These are phyloP conservation scores for Contarinia nasturtii DNA, from an alignment of 1,140 invertebrate genomes.

Conservation along the genomic window DNA sequence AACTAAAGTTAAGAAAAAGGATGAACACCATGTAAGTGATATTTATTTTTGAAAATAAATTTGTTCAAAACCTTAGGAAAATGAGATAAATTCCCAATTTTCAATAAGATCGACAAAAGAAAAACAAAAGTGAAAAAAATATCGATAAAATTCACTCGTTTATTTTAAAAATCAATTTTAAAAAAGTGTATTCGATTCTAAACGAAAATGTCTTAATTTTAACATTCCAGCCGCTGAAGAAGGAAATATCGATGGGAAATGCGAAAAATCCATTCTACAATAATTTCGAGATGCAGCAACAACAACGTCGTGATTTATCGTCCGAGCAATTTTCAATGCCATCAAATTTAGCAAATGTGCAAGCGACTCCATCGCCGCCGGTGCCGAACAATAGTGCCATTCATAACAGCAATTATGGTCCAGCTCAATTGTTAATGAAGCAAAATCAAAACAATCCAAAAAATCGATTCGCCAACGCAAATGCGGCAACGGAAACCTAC, in stretches of 20 bases:
- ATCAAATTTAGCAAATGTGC: background rate
- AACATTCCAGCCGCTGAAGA: no score
- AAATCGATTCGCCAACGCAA: slow-evolving; percentile 14
- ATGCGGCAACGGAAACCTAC: slow-evolving; percentile 6
- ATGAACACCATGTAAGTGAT: slow-evolving; percentile 19
- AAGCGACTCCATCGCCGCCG: background rate
- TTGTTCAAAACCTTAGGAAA: no score
- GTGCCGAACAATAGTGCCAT: background rate
- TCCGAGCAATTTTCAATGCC: background rate
- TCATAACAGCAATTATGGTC: slow-evolving; percentile 5
- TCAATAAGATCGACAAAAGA: background rate
- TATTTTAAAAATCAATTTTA: no score
- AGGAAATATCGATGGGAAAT: no score
- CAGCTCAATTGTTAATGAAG: slow-evolving; percentile 7
- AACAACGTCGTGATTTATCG: slow-evolving; percentile 7
- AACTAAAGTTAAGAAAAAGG: slow-evolving; percentile 23
- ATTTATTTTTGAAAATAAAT: no score
- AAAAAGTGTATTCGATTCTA: no score
- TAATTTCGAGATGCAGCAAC: slow-evolving; percentile 14
- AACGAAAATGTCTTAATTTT: no score
- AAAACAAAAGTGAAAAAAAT: background rate
- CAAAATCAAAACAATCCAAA: slow-evolving; percentile 5
- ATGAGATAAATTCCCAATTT: background rate
- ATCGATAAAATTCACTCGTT: background rate
- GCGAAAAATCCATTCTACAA: slow-evolving; percentile 15